phyloP scores from a whole-genome alignment of 2,888 invertebrate genomes.

The Apotomis capreana region DNA sequence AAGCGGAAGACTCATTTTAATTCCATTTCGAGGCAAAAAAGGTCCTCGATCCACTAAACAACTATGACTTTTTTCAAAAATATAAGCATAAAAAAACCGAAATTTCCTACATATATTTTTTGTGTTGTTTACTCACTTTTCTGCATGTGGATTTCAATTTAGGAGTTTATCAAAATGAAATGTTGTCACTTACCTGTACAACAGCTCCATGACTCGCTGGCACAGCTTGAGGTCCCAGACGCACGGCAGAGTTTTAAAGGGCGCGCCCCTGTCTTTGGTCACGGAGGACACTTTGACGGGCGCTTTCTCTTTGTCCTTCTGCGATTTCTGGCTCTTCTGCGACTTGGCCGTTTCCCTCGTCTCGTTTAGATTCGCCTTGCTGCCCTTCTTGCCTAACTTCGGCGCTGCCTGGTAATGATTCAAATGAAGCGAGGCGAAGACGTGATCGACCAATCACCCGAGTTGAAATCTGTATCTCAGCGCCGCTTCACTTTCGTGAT shows the following conservation, averaged over 20 bases:
- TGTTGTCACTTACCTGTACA: slow-evolving; percentile 61
- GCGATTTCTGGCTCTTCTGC: slow-evolving; percentile 68
- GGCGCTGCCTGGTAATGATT: slow-evolving; percentile 57
- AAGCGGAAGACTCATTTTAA: too few relatives aligned
- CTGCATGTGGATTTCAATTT: too few relatives aligned
- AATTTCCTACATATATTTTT: too few relatives aligned
- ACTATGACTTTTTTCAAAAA: too few relatives aligned
- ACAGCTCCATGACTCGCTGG: slow-evolving; percentile 62
- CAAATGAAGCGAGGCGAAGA: not conserved
- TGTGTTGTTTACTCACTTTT: too few relatives aligned
- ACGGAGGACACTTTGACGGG: slow-evolving; percentile 60
- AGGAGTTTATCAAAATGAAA: too few relatives aligned
- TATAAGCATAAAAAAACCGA: too few relatives aligned
- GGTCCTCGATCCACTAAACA: too few relatives aligned
- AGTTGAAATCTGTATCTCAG: too few relatives aligned
- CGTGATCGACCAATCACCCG: too few relatives aligned
- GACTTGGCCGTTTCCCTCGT: slow-evolving; percentile 63
- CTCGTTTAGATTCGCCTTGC: slow-evolving; percentile 63
- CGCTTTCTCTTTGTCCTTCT: slow-evolving; percentile 64
- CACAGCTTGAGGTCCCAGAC: slow-evolving; percentile 70
- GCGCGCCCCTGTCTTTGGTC: slow-evolving; percentile 66
- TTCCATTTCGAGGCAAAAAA: too few relatives aligned
- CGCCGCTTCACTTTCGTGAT: too few relatives aligned
- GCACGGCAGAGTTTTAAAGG: slow-evolving; percentile 71
- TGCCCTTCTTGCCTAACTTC: slow-evolving; percentile 63